Conservation (phyloP, 1,140 invertebrate species). For the Drosophila equinoxialis region DNA sequence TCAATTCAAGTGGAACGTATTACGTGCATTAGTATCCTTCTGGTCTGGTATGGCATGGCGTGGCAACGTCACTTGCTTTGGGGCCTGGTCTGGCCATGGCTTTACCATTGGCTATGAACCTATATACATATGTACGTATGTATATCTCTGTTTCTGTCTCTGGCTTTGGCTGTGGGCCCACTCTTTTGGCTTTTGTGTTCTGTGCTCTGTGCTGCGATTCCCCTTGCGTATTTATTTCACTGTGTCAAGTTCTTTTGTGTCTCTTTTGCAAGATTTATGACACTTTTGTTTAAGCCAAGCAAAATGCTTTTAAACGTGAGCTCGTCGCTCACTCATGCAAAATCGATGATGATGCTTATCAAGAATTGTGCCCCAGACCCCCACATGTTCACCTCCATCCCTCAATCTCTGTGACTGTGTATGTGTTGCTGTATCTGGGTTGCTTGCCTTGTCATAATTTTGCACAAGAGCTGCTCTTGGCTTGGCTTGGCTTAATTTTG, state of each 20-base stretch:
- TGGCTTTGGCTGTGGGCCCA: constrained; percentile 29
- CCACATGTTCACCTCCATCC: not conserved
- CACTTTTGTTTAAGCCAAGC: constrained; percentile 73
- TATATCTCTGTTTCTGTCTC: too few relatives aligned
- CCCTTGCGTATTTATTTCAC: constrained; percentile 59
- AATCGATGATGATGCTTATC: constrained; percentile 69
- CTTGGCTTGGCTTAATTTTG: constrained; percentile 74
- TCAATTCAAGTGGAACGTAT: constrained; percentile 76
- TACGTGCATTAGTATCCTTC: constrained; percentile 76
- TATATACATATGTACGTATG: too few relatives aligned
- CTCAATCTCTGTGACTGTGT: not conserved
- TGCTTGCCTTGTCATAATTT: constrained; percentile 66
- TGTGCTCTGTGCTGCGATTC: constrained; percentile 27
- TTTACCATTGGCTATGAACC: not conserved
- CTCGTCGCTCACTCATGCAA: constrained; percentile 61
- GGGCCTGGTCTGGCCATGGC: not conserved
- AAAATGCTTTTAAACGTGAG: constrained; percentile 55
- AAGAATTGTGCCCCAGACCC: constrained; percentile 22
- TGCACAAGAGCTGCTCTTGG: constrained; percentile 54
- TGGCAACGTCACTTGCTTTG: not conserved
- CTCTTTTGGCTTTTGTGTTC: constrained; percentile 43
- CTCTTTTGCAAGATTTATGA: constrained; percentile 73
- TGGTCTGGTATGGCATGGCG: constrained; percentile 20
- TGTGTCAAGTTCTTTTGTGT: constrained; percentile 71
- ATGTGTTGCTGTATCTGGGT: constrained; percentile 20